Percentiles rank a stretch among this genome's conserved stretches.
phyloP scores from a whole-genome alignment of 2,888 invertebrate species.

The Meloe dianella region DNA sequence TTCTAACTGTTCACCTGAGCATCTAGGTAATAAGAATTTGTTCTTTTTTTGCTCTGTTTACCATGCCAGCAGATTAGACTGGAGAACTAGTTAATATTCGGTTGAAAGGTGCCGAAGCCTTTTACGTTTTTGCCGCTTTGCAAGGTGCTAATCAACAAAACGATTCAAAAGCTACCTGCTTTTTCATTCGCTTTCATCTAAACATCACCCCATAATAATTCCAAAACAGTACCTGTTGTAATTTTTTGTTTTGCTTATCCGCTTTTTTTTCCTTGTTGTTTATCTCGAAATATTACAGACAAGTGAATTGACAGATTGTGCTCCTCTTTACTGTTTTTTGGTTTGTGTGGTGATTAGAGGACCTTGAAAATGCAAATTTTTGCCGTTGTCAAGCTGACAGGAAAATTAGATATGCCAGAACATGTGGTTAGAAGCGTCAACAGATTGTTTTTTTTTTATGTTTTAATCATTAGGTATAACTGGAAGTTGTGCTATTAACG shows the following conservation, averaged over 20 bases:
- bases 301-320: neutral
- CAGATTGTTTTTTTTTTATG: neutral
- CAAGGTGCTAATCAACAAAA: constrained; percentile 33
- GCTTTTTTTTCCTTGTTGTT: neutral
- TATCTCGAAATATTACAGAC: neutral
- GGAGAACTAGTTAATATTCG: constrained; percentile 36
- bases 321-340: neutral
- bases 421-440: constrained; percentile 4
- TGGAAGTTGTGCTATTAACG: constrained; percentile 1
- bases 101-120: constrained; percentile 32
- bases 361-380: constrained; percentile 5
- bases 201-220: constrained; percentile 2
- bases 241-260: neutral
- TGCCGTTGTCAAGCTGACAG: neutral
- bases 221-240: neutral
- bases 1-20: constrained; percentile 20
- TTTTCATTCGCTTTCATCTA: neutral
- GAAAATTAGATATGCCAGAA: neutral
- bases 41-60: constrained; percentile 31
- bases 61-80: constrained; percentile 30
- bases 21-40: constrained; percentile 26
- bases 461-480: neutral
- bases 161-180: constrained; percentile 31
- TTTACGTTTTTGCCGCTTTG: constrained; percentile 31
- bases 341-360: constrained; percentile 1